Conservation (phyloP, 2,888 invertebrate genomes). For the Eupithecia subumbrata region DNA sequence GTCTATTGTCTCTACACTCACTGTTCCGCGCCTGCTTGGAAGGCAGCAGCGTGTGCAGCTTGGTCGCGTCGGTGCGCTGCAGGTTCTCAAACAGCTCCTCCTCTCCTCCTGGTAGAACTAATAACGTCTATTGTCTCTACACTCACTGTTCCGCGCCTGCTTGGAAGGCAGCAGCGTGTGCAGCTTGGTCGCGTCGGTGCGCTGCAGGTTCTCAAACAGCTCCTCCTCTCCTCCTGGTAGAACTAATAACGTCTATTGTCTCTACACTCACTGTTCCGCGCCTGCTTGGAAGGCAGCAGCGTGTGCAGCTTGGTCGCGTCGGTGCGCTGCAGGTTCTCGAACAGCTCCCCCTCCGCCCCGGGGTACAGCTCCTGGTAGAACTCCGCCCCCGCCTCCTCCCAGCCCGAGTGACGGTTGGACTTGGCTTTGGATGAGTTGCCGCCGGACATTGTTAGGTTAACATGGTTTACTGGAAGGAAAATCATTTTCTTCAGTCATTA, state of each 20-base stretch:
- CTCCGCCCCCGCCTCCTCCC: slow-evolving; percentile 94
- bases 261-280: slow-evolving; percentile 85
- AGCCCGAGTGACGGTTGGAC: slow-evolving; percentile 78
- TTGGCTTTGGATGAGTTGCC: slow-evolving; percentile 74
- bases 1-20: slow-evolving; percentile 60
- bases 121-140: not conserved
- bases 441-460: slow-evolving; percentile 67
- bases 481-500: not conserved
- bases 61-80: too few species aligned
- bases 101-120: slow-evolving; percentile 46
- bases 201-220: slow-evolving; percentile 88
- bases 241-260: slow-evolving; percentile 75
- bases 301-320: slow-evolving; percentile 91
- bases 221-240: slow-evolving; percentile 86
- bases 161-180: slow-evolving; percentile 84
- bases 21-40: slow-evolving; percentile 91
- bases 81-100: slow-evolving; percentile 87
- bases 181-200: too few species aligned
- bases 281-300: slow-evolving; percentile 91
- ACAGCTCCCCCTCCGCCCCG: slow-evolving; percentile 84
- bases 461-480: slow-evolving; percentile 15
- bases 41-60: slow-evolving; percentile 65
- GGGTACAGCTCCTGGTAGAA: slow-evolving; percentile 94
- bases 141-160: slow-evolving; percentile 85
- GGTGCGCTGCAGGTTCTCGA: slow-evolving; percentile 87